Evolutionary conservation across 2,797 vertebrate species (phyloP), one percentile per base, ranked within the genome.

Genomic region (Phrynocephalus forsythii): DNA sequence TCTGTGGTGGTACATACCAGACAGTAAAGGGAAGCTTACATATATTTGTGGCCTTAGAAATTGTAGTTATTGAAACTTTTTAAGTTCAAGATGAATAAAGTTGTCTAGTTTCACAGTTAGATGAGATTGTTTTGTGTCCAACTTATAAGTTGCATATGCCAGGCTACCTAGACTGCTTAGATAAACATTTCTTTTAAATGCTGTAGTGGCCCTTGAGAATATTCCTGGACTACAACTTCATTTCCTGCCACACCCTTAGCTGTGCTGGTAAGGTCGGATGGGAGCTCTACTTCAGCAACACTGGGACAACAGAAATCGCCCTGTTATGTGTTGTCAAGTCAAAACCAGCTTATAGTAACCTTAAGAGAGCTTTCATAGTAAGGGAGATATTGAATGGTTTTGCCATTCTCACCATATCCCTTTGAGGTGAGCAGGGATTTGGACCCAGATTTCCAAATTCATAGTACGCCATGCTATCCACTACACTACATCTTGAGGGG

Each of bases 31-130:
- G 11, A 22, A 56, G 28, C 48, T 52, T 18, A 8, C 56, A 30
- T 48, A 68, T 56, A 75, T 26, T 28, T 81, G n/a, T 52, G n/a
- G 15, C 13, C 82, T 83, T 79, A 6, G 6, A 50, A 88, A 78
- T 30, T n/a, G 66, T 86, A 30, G 5, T 67, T 76, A 13, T 5
- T 63, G 76, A 82, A 22, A 83, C 24, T 76, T 83, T 83, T 87
- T 77, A 63, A 87, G 84, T 73, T 73, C 76, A 89, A 52, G 3
- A 63, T 83, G 68, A 83, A 56, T 67, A 75, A 3, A 69, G 16
- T 1, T 76, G 44, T 81, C 33, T 24, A 18, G 30, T 30, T 72
- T 78, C 48, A 22, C 30, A 9, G 20, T 44, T 72, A 71, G 72
- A 28, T 60, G 38, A n/a, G 38, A 67, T 15, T 82, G 8, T 52